Evolutionary conservation across 2,797 vertebrate genomes (phyloP).

Genomic region (Myotis planiceps): DNA sequence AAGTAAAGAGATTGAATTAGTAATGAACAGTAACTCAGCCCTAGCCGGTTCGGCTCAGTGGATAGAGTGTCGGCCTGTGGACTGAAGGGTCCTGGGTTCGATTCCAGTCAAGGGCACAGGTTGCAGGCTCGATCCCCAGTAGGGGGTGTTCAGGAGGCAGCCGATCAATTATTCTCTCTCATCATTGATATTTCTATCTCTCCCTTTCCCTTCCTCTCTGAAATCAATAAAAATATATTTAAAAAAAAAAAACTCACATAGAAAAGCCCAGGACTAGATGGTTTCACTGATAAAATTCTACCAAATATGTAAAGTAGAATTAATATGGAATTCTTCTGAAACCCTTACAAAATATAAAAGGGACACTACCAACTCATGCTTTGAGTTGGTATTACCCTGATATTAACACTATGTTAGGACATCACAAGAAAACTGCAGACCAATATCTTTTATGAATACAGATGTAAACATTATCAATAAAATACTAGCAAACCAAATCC

Average conservation of each 20-base stretch:
- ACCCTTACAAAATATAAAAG: neutral
- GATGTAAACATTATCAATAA: neutral
- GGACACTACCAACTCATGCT: neutral
- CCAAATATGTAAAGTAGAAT: neutral
- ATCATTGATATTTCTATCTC: too few relatives aligned
- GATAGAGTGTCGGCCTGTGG: too few relatives aligned
- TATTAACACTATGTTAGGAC: neutral
- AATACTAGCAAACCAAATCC: neutral
- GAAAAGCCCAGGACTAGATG: neutral
- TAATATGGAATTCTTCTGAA: neutral
- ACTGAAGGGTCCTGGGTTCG: too few relatives aligned
- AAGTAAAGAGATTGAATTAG: neutral
- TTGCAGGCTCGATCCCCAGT: too few relatives aligned
- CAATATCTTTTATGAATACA: neutral
- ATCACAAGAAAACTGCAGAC: neutral
- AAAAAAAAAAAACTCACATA: neutral
- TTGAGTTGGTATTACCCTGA: neutral
- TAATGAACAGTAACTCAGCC: neutral
- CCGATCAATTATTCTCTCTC: too few relatives aligned
- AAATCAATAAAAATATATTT: too few relatives aligned
- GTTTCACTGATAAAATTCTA: neutral
- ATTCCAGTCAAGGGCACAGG: too few relatives aligned
- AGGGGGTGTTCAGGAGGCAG: too few relatives aligned
- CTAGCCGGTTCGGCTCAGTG: too few relatives aligned
- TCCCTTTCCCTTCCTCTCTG: too few relatives aligned